Conservation (phyloP, 2,113 vertebrate species). For the Hipposideros armiger region DNA sequence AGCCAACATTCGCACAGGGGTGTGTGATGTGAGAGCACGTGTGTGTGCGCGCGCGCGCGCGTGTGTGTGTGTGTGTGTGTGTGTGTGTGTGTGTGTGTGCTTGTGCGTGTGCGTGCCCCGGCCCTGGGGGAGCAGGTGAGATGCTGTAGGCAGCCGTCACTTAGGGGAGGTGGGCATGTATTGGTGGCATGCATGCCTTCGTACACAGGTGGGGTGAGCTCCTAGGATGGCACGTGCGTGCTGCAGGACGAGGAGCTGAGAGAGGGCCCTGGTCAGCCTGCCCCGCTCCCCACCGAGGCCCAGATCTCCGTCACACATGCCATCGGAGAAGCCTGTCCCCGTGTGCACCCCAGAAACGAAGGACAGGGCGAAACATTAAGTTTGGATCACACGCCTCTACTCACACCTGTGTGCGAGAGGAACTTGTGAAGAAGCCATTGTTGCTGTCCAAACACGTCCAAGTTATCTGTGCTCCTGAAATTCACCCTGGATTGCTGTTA, state of each 20-base stretch:
- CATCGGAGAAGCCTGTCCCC: fast-evolving
- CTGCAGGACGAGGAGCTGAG: not conserved
- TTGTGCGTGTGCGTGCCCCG: fast-evolving
- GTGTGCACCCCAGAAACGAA: fast-evolving
- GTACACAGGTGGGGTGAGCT: not conserved
- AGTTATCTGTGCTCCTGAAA: too few species aligned
- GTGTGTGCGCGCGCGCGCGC: fast-evolving
- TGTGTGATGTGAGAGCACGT: too few species aligned
- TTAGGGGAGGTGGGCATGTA: fast-evolving
- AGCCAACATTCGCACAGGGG: not conserved
- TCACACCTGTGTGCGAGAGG: not conserved
- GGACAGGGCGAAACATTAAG: not conserved
- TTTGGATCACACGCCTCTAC: fast-evolving
- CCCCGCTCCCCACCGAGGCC: not conserved
- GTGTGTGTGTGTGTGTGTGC: fast-evolving
- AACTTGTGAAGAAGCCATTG: too few species aligned
- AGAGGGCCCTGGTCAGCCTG: too few species aligned
- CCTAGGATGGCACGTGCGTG: fast-evolving
- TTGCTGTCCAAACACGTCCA: too few species aligned
- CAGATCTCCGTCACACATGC: fast-evolving
- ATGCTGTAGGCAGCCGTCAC: not conserved
- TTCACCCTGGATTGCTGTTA: too few species aligned
- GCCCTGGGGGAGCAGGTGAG: not conserved
- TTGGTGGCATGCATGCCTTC: fast-evolving
- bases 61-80: fast-evolving